Evolutionary conservation across 53 echinoderm and acorn worm species (phyloP).

Genomic region (Luidia sarsii): DNA sequence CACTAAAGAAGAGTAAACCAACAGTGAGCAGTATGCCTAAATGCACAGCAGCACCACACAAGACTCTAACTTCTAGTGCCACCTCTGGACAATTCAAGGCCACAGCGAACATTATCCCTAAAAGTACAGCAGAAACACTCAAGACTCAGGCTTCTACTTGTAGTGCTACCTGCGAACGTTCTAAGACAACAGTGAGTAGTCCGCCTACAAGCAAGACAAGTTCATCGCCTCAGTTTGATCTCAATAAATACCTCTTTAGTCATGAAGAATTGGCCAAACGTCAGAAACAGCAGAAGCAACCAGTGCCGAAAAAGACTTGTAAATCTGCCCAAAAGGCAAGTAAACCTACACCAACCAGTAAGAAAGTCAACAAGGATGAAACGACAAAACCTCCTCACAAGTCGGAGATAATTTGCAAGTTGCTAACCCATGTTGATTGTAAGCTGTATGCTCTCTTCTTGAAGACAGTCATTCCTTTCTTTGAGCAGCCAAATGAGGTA

Average conservation of each 20-base stretch:
- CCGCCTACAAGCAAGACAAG: background rate
- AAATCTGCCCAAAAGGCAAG: background rate
- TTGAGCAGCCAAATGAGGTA: background rate
- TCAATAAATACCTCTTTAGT: conserved; percentile 16
- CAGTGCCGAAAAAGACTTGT: background rate
- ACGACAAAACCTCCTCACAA: background rate
- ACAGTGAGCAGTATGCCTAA: conserved; percentile 6
- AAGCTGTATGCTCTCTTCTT: background rate
- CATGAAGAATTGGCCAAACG: conserved; percentile 24
- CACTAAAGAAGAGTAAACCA: too few relatives aligned
- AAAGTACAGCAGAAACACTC: background rate
- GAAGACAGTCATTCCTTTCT: background rate
- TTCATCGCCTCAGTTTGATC: conserved; percentile 41
- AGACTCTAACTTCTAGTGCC: background rate
- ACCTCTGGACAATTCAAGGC: background rate
- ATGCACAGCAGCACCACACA: background rate
- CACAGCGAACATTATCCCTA: background rate
- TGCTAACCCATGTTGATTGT: background rate
- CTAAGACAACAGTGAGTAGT: background rate
- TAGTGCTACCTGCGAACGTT: background rate
- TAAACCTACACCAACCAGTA: background rate
- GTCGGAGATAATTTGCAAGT: background rate
- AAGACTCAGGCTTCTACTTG: too few relatives aligned
- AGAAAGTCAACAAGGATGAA: background rate
- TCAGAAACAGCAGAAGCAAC: conserved; percentile 2